A percentile compares a stretch with the other conserved stretches of the same genome.
phyloP scores from a whole-genome alignment of 2,888 invertebrate species.

The Pemphredon lugubris region DNA sequence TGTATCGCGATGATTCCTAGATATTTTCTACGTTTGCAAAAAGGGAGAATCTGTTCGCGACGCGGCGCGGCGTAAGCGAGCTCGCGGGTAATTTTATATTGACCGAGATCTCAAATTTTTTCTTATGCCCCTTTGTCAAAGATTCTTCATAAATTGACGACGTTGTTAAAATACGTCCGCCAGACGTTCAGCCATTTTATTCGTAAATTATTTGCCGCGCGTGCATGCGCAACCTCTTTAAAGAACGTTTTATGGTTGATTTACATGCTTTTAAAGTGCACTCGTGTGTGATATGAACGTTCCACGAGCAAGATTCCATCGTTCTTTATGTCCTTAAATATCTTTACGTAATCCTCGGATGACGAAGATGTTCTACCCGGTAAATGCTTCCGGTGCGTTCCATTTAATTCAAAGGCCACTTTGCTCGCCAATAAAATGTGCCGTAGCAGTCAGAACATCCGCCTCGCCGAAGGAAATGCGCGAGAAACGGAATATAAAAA shows the following conservation, averaged over 20 bases:
- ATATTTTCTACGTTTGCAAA: constrained; percentile 11
- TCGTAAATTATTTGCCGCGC: no score
- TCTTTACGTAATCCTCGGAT: constrained; percentile 24
- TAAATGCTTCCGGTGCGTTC: constrained; percentile 33
- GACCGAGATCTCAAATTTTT: no score
- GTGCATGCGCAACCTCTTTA: no score
- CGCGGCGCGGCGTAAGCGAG: no score
- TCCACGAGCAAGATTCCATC: constrained; percentile 12
- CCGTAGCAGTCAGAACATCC: neutral
- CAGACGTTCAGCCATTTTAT: no score
- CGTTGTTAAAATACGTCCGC: no score
- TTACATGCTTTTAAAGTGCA: constrained; percentile 10
- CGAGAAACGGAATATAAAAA: constrained; percentile 46
- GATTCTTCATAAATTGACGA: no score
- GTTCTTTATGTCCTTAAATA: constrained; percentile 30
- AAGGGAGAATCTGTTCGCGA: constrained; percentile 1
- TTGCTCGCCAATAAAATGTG: constrained; percentile 32
- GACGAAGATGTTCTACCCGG: constrained; percentile 17
- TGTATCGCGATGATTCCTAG: constrained; percentile 27
- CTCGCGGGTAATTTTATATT: no score
- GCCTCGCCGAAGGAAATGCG: neutral
- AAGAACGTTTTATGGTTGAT: constrained; percentile 15
- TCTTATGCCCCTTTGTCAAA: no score
- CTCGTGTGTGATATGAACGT: constrained; percentile 24
- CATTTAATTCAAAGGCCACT: constrained; percentile 42